Evolutionary conservation across 2,888 invertebrate genomes (phyloP), one percentile per base, ranked within the genome.

Genomic region (Lydus trimaculatus): DNA sequence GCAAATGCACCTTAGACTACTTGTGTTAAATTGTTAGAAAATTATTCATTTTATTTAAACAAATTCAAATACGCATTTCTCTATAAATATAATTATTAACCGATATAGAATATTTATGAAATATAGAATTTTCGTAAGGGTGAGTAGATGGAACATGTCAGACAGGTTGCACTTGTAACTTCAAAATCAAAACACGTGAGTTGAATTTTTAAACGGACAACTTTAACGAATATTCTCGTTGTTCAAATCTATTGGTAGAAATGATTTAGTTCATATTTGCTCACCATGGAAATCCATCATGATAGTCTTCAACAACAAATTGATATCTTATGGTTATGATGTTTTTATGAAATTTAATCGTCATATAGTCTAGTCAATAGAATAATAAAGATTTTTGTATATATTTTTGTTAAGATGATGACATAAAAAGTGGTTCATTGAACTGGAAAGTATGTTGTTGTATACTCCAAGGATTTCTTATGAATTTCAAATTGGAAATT

Each of bases 381-480:
- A 23, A 52, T 25, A 25, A 25, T 52, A 9, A 5, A 52, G 52
- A 23, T 52, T 52, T 52, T 23, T 23, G 2, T 11, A 6, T 23
- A 13, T 52, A 52, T 52, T 52, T 52, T 52, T 5, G 52, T 52
- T 52, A 6, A 15, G 4, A 52, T 52, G 23, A 52, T 52, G 43
- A 43, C 43, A 43, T 17, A 43, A 43, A 43, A 43, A 43, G n/a
- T 43, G 52, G 52, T 52, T 52, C 52, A 52, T 25, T 23, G 52
- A 52, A 52, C 52, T 25, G 52, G 52, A 52, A 25, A 52, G 52
- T 52, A 52, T 52, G 52, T 25, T 52, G 52, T 52, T 52, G 52
- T 23, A 25, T 4, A 23, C 28, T 28, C 13, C 52, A 25, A 48
- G 52, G 52, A 52, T 52, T 52, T 52, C 52, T 52, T 23, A 25